Conservation (phyloP, 2,113 vertebrate genomes). For the Misgurnus anguillicaudatus region DNA sequence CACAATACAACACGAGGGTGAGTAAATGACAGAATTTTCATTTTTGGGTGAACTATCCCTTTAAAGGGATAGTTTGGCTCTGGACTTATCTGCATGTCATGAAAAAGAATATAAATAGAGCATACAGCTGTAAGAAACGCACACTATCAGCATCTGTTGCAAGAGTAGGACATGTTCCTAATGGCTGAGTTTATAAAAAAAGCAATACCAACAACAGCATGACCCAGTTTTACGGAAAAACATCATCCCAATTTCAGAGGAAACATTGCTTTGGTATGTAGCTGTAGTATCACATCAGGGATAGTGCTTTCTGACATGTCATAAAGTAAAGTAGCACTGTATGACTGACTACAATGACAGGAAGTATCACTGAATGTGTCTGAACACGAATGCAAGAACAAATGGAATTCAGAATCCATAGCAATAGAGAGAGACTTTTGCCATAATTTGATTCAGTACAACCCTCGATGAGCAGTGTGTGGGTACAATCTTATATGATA, state of each 20-base stretch:
- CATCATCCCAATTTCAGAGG: background rate
- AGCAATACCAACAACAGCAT: conserved; percentile 1
- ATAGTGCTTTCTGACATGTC: background rate
- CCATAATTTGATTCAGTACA: background rate
- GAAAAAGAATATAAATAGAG: conserved; percentile 21
- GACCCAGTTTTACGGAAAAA: conserved; percentile 19
- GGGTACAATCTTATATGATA: background rate
- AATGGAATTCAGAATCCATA: background rate
- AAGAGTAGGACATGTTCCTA: conserved; percentile 4
- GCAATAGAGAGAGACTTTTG: conserved; percentile 3
- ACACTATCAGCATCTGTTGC: background rate
- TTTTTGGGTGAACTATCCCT: no score
- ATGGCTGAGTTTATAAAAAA: conserved; percentile 13
- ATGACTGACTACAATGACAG: background rate
- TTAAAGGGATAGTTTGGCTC: background rate
- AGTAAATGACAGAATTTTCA: no score
- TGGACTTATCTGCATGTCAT: background rate
- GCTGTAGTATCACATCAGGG: background rate
- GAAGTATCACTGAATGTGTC: background rate
- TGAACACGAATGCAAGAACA: background rate
- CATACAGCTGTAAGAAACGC: conserved; percentile 14
- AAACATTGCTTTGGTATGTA: background rate
- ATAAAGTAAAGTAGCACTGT: background rate
- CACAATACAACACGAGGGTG: no score
- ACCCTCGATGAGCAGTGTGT: background rate